Evolutionary conservation across 2,888 invertebrate genomes (phyloP).

Genomic region (Osmoderma eremita): DNA sequence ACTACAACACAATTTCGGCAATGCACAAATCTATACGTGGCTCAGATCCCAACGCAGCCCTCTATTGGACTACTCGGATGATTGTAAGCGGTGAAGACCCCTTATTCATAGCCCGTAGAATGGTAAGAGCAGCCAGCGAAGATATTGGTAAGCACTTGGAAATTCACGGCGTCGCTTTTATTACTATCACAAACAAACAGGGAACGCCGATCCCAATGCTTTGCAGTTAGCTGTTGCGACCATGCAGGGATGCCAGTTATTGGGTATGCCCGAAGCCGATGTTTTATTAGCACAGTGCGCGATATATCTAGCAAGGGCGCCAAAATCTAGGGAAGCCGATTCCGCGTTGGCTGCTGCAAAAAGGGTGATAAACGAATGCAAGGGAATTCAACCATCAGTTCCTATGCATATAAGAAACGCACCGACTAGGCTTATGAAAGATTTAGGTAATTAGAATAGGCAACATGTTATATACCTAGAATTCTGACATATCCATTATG

Average conservation of each 20-base stretch:
- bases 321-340: slow-evolving; percentile 75
- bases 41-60: slow-evolving; percentile 80
- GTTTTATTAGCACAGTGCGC: slow-evolving; percentile 81
- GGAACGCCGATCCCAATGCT: slow-evolving; percentile 74
- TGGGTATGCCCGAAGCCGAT: slow-evolving; percentile 86
- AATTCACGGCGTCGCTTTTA: background rate
- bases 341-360: slow-evolving; percentile 68
- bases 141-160: slow-evolving; percentile 72
- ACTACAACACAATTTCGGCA: slow-evolving; percentile 85
- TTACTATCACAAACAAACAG: slow-evolving; percentile 58
- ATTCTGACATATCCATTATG: too few species aligned
- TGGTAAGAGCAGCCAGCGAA: slow-evolving; percentile 80
- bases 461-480: too few species aligned
- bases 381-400: slow-evolving; percentile 78
- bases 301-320: slow-evolving; percentile 79
- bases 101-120: slow-evolving; percentile 77
- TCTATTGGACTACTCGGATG: slow-evolving; percentile 86
- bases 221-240: slow-evolving; percentile 77
- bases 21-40: slow-evolving; percentile 86
- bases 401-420: slow-evolving; percentile 84
- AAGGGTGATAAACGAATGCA: slow-evolving; percentile 67
- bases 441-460: slow-evolving; percentile 71
- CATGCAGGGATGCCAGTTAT: slow-evolving; percentile 80
- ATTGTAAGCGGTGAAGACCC: slow-evolving; percentile 84
- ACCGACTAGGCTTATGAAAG: slow-evolving; percentile 80